A percentile compares a stretch with the other conserved stretches of the same genome.
These are phyloP conservation scores for Fistularia tabacaria DNA, from an alignment of 2,797 vertebrate species.

Conservation along the genomic window DNA sequence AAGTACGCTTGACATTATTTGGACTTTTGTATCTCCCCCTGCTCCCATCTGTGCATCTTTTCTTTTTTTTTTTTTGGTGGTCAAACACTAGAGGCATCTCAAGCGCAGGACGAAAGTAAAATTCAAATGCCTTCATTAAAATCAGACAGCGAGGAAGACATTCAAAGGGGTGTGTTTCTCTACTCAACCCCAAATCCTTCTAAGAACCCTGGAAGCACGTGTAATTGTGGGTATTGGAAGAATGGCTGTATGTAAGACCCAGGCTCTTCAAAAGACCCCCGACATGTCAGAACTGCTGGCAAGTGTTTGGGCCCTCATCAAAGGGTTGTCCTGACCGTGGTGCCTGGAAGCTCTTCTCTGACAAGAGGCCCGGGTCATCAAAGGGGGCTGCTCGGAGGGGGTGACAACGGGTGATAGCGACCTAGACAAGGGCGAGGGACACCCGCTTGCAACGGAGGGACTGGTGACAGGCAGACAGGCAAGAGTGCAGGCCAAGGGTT, in stretches of 20 bases:
- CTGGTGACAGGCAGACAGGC: conserved; percentile 58
- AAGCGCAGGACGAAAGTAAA: conserved; percentile 40
- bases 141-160: conserved; percentile 36
- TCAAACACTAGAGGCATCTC: conserved; percentile 23
- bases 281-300: conserved; percentile 56
- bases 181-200: conserved; percentile 18
- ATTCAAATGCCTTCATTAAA: conserved; percentile 75
- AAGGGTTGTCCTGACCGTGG: conserved; percentile 67
- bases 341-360: conserved; percentile 60
- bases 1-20: too few species aligned
- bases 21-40: too few species aligned
- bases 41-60: conserved; percentile 31
- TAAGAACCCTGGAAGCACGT: conserved; percentile 39
- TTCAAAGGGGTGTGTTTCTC: conserved; percentile 34
- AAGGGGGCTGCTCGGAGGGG: conserved; percentile 50
- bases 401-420: conserved; percentile 44
- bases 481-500: conserved; percentile 44
- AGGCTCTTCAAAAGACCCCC: conserved; percentile 56
- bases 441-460: conserved; percentile 38
- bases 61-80: conserved; percentile 18
- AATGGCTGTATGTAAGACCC: conserved; percentile 44
- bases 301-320: conserved; percentile 70
- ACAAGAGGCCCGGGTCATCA: conserved; percentile 66
- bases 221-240: conserved; percentile 12
- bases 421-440: conserved; percentile 44